Conservation (phyloP, 2,888 invertebrate species). For the Lasius fuliginosus region DNA sequence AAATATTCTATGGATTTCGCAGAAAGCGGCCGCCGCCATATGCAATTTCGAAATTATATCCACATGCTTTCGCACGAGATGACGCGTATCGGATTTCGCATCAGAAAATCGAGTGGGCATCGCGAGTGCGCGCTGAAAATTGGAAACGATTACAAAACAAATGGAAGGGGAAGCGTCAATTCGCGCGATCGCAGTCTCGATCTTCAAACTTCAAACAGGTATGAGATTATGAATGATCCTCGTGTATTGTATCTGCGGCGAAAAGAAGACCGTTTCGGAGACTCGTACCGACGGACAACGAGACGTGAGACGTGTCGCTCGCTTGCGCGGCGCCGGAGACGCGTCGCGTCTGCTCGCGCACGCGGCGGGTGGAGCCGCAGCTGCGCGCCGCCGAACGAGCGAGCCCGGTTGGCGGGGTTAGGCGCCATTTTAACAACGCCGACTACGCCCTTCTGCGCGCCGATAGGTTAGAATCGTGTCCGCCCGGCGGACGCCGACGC, state of each 20-base stretch:
- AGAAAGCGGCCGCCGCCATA: neutral
- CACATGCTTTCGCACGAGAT: neutral
- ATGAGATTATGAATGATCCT: neutral
- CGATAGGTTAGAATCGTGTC: conserved; percentile 58
- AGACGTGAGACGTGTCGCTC: neutral
- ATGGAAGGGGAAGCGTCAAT: neutral
- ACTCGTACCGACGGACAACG: conserved; percentile 6
- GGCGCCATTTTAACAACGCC: conserved; percentile 69
- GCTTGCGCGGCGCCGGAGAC: conserved; percentile 20
- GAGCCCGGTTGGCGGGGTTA: conserved; percentile 51
- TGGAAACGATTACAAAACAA: neutral
- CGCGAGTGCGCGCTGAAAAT: neutral
- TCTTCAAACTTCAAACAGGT: neutral
- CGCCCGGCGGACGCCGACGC: conserved; percentile 59
- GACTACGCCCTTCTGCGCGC: conserved; percentile 58
- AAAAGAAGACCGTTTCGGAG: neutral
- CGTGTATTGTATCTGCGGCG: neutral
- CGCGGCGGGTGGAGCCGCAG: conserved; percentile 60
- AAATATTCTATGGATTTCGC: neutral
- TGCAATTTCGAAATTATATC: neutral
- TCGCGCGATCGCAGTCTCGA: neutral
- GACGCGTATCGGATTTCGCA: neutral
- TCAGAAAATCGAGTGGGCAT: neutral
- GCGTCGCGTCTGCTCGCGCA: conserved; percentile 62
- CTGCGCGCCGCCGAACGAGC: conserved; percentile 66